Base-by-base conservation (phyloP, 35 echinoderm and acorn worm species). In the Strongylocentrotus purpuratus region DNA sequence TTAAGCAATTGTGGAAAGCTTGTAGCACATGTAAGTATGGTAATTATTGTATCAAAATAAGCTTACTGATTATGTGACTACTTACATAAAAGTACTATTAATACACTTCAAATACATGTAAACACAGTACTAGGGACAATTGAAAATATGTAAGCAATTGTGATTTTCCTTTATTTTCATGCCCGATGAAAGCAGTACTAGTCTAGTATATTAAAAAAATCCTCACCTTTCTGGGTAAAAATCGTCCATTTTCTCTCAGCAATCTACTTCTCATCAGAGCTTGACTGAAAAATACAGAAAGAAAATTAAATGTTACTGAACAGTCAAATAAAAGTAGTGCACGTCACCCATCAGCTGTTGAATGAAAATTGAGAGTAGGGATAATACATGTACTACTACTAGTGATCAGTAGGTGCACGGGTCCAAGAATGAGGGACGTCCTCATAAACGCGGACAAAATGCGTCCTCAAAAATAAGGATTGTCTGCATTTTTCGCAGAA, bases 231-330 rank as follows among this genome's bases (percentile, higher is more conserved):
- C 97, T 95, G 2, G 98, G 98, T 50, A 99, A 92, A 70, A 94
- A 99, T 46, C 96, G 94, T 61, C 98, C 98, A 99, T 99, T 99
- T 97, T 99, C 98, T 95, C 97, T 96, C 71, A 99, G 92, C 71
- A 96, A 91, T 96, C 96, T 97, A 90, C 98, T 99, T 86, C 96
- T 99, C 86, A 99, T 90, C 47, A 99, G 91, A 61, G 97, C 98
- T 97, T 99, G 98, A 31, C 98, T 99, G 94, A 35, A 94, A 61
- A 85, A 95, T 32, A 92, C 6, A 96, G 78, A 94, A 71, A 85
- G 33, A 88, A 89, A 94, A 33, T 31, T 87, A 31, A 94, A 89
- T 89, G 31, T 33, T 89, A 89, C 12, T 78, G 7, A n/a, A 8
- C 65, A 78, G 65, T 78, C 20, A 78, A 28, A 78, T 55, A 10